Base-by-base conservation (phyloP, 1,140 invertebrate species). In the Ostrea edulis region DNA sequence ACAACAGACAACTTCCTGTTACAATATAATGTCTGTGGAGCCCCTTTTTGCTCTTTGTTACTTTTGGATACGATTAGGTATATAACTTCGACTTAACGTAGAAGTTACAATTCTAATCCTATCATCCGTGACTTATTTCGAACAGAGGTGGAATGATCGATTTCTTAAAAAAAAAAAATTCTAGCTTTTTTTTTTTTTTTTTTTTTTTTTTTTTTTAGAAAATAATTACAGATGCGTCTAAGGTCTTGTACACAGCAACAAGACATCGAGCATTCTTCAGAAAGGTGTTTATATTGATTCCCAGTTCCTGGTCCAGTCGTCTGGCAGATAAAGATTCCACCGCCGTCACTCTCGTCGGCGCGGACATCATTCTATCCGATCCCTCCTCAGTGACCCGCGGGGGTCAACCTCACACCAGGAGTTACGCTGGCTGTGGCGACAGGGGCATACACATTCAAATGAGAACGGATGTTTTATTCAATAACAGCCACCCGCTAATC, bases 261-360 rank as follows among this genome's bases (percentile, higher is more conserved):
- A 88, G 90, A 62, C 86, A 91, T 0, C 84, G 93, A 9, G 91
- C 94, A 0, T 95, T 92, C 71, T 95, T 95, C 87, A 90, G 92
- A 65, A 90, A 93, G 51, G 92, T 95, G 20, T 93, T 90, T 11
- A 94, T 95, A 17, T 89, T 95, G 0, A 90, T 95, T 0, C 95
- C 95, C 3, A 86, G 85, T 12, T 91, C 91, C 7, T 95, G 95
- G 95, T 86, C 90, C 29, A 77, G 68, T 35, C 9, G 68, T 29
- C 25, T 77, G 68, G 68, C 68, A 25, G 68, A 77, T 25, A 68
- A 68, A 44, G 82, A 86, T 22, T 44, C n/a, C 17, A 68, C 86
- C 8, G 62, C 55, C 29, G 65, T 71, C 20, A 54, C 17, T 8
- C 53, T 52, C 35, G 54, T 81, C 1, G 65, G 77, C 8, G 89